Percentiles rank a stretch among this genome's conserved stretches.
These are phyloP conservation scores for Bombus affinis DNA, from an alignment of 1,140 invertebrate species.

Conservation along the genomic window DNA sequence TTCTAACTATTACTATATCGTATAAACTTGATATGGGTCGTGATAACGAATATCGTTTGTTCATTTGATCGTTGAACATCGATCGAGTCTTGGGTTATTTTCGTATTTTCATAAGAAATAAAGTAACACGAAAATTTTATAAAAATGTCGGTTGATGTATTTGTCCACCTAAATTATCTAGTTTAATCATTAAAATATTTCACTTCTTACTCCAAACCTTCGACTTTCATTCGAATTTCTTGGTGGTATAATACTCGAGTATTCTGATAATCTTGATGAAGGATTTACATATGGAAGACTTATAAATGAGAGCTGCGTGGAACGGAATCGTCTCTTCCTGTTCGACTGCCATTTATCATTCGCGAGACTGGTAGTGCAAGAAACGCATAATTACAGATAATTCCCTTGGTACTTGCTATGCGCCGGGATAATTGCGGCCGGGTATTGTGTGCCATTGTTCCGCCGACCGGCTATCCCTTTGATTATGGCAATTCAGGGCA, in stretches of 20 bases:
- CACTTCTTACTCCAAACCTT: neutral
- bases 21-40: neutral
- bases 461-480: slow-evolving; percentile 32
- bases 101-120: neutral
- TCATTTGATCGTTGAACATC: neutral
- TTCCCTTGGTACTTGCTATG: slow-evolving; percentile 55
- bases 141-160: neutral
- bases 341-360: slow-evolving; percentile 58
- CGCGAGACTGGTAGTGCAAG: slow-evolving; percentile 42
- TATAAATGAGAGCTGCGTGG: slow-evolving; percentile 38
- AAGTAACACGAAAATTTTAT: no score
- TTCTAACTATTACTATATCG: no score
- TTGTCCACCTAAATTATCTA: neutral
- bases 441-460: slow-evolving; percentile 44
- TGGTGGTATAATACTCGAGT: neutral
- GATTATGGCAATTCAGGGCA: slow-evolving; percentile 25
- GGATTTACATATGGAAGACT: slow-evolving; percentile 29
- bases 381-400: slow-evolving; percentile 66
- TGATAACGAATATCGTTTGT: neutral
- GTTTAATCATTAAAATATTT: neutral
- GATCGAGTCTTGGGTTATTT: neutral
- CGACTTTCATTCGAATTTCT: neutral
- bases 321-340: slow-evolving; percentile 56
- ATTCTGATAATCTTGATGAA: slow-evolving; percentile 11
- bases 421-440: slow-evolving; percentile 55